phyloP scores from a whole-genome alignment of 2,113 vertebrate genomes.

The Condylura cristata region DNA sequence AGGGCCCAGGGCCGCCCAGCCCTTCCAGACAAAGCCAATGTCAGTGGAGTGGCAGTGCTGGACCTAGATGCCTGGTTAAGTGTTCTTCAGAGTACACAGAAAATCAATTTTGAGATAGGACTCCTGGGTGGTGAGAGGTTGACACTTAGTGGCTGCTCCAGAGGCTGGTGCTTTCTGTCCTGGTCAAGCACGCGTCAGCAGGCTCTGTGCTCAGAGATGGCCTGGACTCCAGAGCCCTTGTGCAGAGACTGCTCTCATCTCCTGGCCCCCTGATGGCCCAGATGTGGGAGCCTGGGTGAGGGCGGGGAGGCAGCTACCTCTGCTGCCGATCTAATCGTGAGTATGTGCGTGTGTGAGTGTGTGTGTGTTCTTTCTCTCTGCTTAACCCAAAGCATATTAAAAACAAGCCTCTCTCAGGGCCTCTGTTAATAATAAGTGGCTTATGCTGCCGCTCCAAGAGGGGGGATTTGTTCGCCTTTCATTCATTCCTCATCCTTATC shows the following conservation, averaged over 20 bases:
- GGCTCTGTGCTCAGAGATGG: neutral
- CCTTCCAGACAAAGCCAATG: neutral
- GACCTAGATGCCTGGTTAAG: neutral
- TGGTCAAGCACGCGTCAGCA: accelerated
- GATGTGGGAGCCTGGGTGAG: neutral
- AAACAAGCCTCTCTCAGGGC: slow-evolving; percentile 51
- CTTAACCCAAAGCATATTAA: slow-evolving; percentile 75
- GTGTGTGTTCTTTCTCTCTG: slow-evolving; percentile 19
- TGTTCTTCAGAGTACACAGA: neutral
- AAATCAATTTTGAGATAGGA: slow-evolving; percentile 4
- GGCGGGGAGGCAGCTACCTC: neutral
- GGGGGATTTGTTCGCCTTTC: slow-evolving; percentile 10
- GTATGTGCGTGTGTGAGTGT: neutral
- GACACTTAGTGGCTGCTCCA: accelerated
- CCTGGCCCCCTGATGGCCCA: neutral
- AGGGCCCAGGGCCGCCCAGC: accelerated
- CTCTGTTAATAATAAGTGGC: slow-evolving; percentile 63
- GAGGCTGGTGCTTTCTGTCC: neutral
- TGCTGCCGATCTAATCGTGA: slow-evolving; percentile 25
- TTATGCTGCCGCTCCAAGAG: neutral
- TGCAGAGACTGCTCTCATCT: neutral
- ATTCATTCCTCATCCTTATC: slow-evolving; percentile 35
- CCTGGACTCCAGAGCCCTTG: no score
- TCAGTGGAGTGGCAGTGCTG: neutral
- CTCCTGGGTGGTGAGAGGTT: neutral